Conservation (phyloP, 2,888 invertebrate genomes). For the Thecocarcelia acutangulata region DNA sequence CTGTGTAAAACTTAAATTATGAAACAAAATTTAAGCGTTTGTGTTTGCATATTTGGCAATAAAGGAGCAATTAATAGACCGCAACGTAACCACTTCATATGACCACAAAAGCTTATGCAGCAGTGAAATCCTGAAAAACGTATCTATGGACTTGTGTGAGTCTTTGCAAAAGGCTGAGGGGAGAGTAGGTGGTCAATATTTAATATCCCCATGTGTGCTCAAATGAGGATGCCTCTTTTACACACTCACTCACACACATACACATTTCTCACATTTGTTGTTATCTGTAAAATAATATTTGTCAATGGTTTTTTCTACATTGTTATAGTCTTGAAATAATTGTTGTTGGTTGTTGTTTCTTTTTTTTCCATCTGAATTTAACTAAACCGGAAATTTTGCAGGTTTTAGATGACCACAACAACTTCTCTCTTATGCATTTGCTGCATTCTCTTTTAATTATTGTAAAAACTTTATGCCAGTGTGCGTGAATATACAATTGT, state of each 20-base stretch:
- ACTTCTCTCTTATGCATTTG: slow-evolving; percentile 34
- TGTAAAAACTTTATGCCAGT: neutral
- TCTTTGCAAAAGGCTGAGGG: neutral
- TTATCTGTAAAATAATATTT: slow-evolving; percentile 53
- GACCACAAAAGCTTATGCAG: slow-evolving; percentile 67
- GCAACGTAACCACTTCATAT: slow-evolving; percentile 67
- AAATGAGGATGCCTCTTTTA: neutral
- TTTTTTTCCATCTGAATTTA: slow-evolving; percentile 43
- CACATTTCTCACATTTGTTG: neutral
- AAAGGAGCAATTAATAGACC: slow-evolving; percentile 70
- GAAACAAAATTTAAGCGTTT: slow-evolving; percentile 60
- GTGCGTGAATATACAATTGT: too few species aligned
- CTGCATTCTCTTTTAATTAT: slow-evolving; percentile 19
- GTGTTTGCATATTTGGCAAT: slow-evolving; percentile 70
- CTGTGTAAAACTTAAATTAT: slow-evolving; percentile 61
- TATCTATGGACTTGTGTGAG: neutral
- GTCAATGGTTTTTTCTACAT: slow-evolving; percentile 20
- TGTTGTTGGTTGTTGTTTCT: slow-evolving; percentile 16
- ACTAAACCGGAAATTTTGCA: slow-evolving; percentile 46
- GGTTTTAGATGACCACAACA: slow-evolving; percentile 27
- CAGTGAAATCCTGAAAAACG: slow-evolving; percentile 51
- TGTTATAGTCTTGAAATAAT: slow-evolving; percentile 21
- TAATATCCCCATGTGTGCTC: neutral
- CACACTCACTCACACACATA: neutral
- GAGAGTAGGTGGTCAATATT: slow-evolving; percentile 36